phyloP scores from a whole-genome alignment of 1,140 invertebrate genomes.

The Anastrepha obliqua region DNA sequence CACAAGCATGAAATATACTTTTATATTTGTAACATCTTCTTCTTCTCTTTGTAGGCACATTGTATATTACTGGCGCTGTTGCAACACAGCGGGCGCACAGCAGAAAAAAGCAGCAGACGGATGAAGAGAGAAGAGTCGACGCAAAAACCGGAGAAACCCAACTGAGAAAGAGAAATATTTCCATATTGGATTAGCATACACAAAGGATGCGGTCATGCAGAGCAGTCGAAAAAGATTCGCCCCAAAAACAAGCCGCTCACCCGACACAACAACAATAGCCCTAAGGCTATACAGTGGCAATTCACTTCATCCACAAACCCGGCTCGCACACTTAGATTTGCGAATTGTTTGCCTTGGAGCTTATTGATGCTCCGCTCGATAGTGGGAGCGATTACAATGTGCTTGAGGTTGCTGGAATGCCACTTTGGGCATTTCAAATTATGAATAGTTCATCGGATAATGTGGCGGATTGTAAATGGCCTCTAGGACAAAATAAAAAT shows the following conservation, averaged over 20 bases:
- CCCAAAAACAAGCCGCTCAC: neutral
- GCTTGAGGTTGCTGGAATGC: constrained; percentile 41
- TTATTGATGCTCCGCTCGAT: constrained; percentile 21
- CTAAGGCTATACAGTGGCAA: neutral
- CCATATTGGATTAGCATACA: constrained; percentile 51
- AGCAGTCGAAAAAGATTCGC: constrained; percentile 28
- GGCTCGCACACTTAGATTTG: neutral
- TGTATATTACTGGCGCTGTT: neutral
- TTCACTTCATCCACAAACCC: neutral
- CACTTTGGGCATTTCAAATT: constrained; percentile 53
- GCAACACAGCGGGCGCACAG: neutral
- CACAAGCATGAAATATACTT: neutral
- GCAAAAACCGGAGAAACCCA: constrained; percentile 40
- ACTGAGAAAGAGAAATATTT: constrained; percentile 48
- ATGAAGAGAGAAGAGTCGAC: neutral
- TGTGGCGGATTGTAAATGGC: constrained; percentile 46
- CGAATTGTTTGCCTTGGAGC: constrained; percentile 16
- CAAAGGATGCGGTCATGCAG: constrained; percentile 48
- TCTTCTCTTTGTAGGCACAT: neutral
- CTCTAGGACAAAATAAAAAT: neutral
- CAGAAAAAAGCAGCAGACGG: neutral
- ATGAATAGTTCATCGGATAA: constrained; percentile 52
- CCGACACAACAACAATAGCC: neutral
- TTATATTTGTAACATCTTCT: neutral
- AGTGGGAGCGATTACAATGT: constrained; percentile 17